A percentile compares a stretch with the other conserved stretches of the same genome.
Conservation (phyloP, 2,797 vertebrate species). For the Channa striata region DNA sequence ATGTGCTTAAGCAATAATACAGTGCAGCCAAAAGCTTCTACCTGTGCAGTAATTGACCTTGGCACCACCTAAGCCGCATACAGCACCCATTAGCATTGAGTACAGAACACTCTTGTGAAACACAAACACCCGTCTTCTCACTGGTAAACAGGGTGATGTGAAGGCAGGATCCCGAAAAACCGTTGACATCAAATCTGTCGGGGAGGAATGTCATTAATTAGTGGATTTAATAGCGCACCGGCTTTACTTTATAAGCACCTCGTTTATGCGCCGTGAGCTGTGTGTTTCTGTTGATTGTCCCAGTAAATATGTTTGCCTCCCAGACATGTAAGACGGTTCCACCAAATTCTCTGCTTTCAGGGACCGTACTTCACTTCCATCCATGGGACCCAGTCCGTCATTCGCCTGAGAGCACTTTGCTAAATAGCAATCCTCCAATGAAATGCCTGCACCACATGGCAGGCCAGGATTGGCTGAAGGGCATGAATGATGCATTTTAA, state of each 20-base stretch:
- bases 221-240: constrained; percentile 11
- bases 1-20: constrained; percentile 80
- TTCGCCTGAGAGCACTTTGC: constrained; percentile 82
- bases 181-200: constrained; percentile 5
- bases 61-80: constrained; percentile 71
- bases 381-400: constrained; percentile 77
- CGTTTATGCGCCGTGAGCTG: constrained; percentile 15
- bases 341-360: constrained; percentile 53
- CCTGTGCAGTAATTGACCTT: constrained; percentile 82
- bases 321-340: constrained; percentile 40
- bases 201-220: constrained; percentile 8
- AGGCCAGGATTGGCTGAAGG: constrained; percentile 82
- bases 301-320: constrained; percentile 35
- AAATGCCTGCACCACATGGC: constrained; percentile 83
- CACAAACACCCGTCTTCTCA: constrained; percentile 33
- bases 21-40: constrained; percentile 77
- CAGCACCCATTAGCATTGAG: constrained; percentile 68
- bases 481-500: constrained; percentile 78
- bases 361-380: constrained; percentile 63
- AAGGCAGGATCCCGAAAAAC: constrained; percentile 20
- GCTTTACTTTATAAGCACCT: constrained; percentile 5
- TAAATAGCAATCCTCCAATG: constrained; percentile 85
- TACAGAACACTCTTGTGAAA: constrained; percentile 48
- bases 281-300: constrained; percentile 20
- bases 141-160: constrained; percentile 18